These are phyloP conservation scores for Mungos mungo DNA, from an alignment of 2,113 vertebrate genomes.

Conservation along the genomic window DNA sequence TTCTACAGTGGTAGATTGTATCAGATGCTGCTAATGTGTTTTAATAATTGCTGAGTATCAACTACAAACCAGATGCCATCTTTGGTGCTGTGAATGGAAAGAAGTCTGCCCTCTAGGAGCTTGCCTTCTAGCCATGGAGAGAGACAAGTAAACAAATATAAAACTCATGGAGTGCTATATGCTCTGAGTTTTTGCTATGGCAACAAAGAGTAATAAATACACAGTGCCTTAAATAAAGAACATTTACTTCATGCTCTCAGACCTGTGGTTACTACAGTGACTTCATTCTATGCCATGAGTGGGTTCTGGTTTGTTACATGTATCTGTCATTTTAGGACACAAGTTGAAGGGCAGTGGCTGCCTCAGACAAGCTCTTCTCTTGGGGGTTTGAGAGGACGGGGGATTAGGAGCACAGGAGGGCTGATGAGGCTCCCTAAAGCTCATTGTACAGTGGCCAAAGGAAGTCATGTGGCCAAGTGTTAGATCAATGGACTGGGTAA, in stretches of 20 bases:
- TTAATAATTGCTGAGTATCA: not conserved
- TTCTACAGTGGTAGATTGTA: not conserved
- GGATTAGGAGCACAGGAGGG: not conserved
- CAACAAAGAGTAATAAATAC: slow-evolving; percentile 10
- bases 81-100: not conserved
- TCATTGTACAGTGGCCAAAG: not conserved
- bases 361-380: not conserved
- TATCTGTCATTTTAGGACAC: not conserved
- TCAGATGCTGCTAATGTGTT: not conserved
- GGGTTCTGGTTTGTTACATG: not conserved
- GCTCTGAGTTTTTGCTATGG: not conserved
- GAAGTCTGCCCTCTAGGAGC: not conserved
- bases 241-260: not conserved
- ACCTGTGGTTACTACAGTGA: not conserved
- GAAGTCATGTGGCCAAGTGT: not conserved
- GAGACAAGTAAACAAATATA: not conserved
- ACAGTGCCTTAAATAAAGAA: not conserved
- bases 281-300: not conserved
- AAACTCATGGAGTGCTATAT: not conserved
- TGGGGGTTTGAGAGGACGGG: not conserved
- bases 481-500: not conserved
- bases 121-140: not conserved
- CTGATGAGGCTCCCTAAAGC: not conserved
- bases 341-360: not conserved
- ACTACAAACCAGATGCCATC: not conserved